A percentile compares a stretch with the other conserved stretches of the same genome.
These are phyloP conservation scores for Sebastes variabilis DNA, from an alignment of 2,797 vertebrate genomes.

Conservation along the genomic window DNA sequence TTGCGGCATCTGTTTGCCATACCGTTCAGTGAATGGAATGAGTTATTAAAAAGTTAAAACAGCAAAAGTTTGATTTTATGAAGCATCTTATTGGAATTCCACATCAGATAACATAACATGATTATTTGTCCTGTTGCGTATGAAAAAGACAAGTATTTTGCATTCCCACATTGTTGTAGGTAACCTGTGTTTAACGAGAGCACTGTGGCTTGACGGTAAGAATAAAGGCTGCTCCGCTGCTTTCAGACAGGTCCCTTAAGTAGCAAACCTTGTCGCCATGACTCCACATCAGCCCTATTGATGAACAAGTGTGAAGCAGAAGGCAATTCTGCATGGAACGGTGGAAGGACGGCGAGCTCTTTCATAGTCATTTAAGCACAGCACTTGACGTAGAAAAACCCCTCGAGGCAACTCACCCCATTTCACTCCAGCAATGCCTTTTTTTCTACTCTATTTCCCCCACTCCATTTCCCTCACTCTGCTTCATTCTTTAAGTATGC, in stretches of 20 bases:
- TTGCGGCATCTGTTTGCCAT: neutral
- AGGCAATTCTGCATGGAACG: conserved; percentile 46
- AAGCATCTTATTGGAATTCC: conserved; percentile 18
- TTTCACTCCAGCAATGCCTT: conserved; percentile 56
- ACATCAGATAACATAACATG: conserved; percentile 16
- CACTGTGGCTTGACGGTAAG: conserved; percentile 24
- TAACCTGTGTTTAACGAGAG: conserved; percentile 40
- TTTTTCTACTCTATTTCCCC: conserved; percentile 54
- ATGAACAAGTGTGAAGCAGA: conserved; percentile 68
- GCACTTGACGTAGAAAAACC: conserved; percentile 59
- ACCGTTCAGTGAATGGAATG: neutral
- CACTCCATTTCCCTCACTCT: conserved; percentile 12
- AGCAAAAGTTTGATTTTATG: conserved; percentile 28
- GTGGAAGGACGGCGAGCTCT: conserved; percentile 34
- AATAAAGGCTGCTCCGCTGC: conserved; percentile 45
- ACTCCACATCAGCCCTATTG: conserved; percentile 68
- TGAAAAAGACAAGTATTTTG: conserved; percentile 60
- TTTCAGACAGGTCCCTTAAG: conserved; percentile 66
- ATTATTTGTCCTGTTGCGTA: conserved; percentile 25
- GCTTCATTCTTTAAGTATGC: conserved; percentile 18
- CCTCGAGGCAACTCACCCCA: conserved; percentile 58
- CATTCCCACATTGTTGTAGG: conserved; percentile 53
- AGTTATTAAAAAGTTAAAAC: conserved; percentile 32
- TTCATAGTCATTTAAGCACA: conserved; percentile 69
- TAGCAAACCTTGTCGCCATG: conserved; percentile 72